phyloP scores from a whole-genome alignment of 2,888 invertebrate genomes.

The Spialia ferax region DNA sequence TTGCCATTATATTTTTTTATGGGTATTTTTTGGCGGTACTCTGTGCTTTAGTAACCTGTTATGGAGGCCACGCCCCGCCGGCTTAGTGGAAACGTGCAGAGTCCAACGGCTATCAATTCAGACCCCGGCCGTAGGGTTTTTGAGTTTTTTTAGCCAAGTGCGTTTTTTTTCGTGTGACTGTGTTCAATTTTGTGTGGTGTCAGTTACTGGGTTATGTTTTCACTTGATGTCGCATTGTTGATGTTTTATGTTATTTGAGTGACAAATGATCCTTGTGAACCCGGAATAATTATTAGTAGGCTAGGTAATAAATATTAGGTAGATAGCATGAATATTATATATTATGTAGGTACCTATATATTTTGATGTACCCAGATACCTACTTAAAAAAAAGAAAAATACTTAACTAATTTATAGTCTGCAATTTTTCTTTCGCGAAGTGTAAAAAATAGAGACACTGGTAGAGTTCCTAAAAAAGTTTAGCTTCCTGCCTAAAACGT shows the following conservation, averaged over 20 bases:
- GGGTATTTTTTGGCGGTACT: conserved; percentile 84
- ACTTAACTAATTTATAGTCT: too few species aligned
- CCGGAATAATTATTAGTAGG: too few species aligned
- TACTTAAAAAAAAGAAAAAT: too few species aligned
- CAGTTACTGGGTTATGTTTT: conserved; percentile 48
- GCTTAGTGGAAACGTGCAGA: conserved; percentile 71
- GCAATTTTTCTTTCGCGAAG: too few species aligned
- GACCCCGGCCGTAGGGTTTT: conserved; percentile 74
- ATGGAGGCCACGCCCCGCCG: conserved; percentile 76
- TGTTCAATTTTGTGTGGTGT: conserved; percentile 71
- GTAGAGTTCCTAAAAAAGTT: too few species aligned
- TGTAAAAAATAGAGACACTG: too few species aligned
- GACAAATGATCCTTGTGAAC: too few species aligned
- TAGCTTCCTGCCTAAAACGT: too few species aligned
- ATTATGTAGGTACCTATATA: too few species aligned
- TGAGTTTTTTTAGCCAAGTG: conserved; percentile 68
- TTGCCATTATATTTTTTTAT: conserved; percentile 86
- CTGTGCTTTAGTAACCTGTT: conserved; percentile 83
- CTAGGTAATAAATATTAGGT: too few species aligned
- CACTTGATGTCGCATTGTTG: conserved; percentile 17
- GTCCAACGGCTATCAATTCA: conserved; percentile 75
- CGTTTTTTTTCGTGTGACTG: conserved; percentile 73
- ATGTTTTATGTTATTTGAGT: conserved; percentile 27
- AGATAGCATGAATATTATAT: too few species aligned
- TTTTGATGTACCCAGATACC: too few species aligned